phyloP scores from a whole-genome alignment of 2,113 vertebrate species.

The Atractosteus spatula region DNA sequence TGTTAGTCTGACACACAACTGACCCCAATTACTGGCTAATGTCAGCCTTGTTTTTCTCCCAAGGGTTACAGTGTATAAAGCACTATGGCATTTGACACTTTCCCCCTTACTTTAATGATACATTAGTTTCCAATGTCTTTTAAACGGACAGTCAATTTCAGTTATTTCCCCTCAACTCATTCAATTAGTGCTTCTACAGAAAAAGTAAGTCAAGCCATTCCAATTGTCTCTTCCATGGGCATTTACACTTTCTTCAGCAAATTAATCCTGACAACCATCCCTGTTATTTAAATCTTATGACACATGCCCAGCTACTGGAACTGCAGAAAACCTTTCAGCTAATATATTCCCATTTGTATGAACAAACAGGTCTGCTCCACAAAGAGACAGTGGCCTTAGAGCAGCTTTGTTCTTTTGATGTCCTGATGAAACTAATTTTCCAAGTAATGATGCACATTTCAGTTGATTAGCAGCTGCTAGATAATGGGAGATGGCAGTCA shows the following conservation, averaged over 20 bases:
- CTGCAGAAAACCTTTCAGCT: not conserved
- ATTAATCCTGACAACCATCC: not conserved
- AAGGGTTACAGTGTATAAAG: conserved; percentile 13
- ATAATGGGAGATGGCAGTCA: no score
- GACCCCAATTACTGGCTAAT: conserved; percentile 23
- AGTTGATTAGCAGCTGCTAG: no score
- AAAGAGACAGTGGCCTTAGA: not conserved
- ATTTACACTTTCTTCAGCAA: not conserved
- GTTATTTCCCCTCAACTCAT: not conserved
- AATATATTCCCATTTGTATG: not conserved
- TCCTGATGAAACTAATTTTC: no score
- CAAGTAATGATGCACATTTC: no score
- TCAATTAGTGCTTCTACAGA: conserved; percentile 12
- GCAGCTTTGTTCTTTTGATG: no score
- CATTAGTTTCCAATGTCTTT: conserved; percentile 5
- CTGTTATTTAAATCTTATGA: not conserved
- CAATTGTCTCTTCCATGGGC: not conserved
- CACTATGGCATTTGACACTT: conserved; percentile 8
- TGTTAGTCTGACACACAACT: conserved; percentile 7
- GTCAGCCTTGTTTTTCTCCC: conserved; percentile 10
- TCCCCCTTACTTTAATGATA: conserved; percentile 7
- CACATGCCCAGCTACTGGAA: not conserved
- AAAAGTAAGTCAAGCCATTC: not conserved
- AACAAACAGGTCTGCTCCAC: not conserved
- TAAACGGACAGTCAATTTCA: conserved; percentile 14